These are phyloP conservation scores for Mus minutoides DNA, from an alignment of 2,797 vertebrate species.

Conservation along the genomic window DNA sequence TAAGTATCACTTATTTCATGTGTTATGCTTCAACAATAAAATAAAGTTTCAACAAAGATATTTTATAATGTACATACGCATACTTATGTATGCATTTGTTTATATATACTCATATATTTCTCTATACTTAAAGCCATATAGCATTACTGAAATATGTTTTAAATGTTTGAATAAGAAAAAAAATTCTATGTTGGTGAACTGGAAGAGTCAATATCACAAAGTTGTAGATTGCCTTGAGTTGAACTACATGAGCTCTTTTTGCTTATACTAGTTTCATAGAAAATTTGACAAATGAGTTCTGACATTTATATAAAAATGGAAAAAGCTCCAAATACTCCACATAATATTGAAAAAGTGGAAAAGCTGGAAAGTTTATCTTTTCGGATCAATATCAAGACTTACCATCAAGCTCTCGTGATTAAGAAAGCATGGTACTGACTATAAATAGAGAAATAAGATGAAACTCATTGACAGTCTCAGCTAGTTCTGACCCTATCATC, in stretches of 20 bases:
- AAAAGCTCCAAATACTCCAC: not conserved
- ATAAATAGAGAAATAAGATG: not conserved
- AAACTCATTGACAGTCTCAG: not conserved
- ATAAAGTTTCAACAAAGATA: not conserved
- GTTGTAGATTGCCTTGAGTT: not conserved
- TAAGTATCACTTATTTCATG: not conserved
- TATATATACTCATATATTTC: not conserved
- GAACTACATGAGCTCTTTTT: not conserved
- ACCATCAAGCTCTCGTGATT: not conserved
- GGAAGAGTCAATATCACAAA: not conserved
- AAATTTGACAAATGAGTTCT: conserved; percentile 6
- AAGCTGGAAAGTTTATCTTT: not conserved
- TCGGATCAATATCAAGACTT: not conserved
- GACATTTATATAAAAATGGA: conserved; percentile 11
- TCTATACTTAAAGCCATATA: not conserved
- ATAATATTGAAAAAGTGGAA: not conserved
- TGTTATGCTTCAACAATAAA: not conserved
- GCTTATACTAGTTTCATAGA: not conserved
- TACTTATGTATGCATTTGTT: not conserved
- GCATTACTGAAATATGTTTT: not conserved
- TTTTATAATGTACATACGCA: not conserved
- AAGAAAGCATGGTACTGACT: not conserved
- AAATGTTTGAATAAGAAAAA: not conserved
- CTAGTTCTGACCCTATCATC: not conserved
- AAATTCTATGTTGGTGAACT: not conserved